phyloP scores from a whole-genome alignment of 2,888 invertebrate genomes.

The Amblyjoppa proteus region DNA sequence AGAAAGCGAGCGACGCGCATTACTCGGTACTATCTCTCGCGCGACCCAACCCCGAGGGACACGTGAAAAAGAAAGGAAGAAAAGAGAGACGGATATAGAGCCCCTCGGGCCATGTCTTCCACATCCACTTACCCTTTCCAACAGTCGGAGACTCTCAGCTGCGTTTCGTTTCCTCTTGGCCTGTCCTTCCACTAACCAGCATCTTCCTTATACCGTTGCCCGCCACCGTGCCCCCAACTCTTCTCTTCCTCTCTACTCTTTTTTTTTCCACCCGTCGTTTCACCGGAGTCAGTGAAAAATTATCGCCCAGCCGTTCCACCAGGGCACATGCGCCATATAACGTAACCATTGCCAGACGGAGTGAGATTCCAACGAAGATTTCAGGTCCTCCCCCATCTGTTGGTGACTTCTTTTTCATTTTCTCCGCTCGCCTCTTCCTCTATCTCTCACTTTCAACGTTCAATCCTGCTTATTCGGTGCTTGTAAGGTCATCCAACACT shows the following conservation, averaged over 20 bases:
- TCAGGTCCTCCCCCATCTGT: conserved; percentile 27
- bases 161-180: conserved; percentile 46
- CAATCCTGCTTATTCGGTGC: conserved; percentile 14
- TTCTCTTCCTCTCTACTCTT: conserved; percentile 14
- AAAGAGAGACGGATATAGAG: conserved; percentile 17
- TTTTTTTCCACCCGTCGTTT: conserved; percentile 19
- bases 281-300: conserved; percentile 70
- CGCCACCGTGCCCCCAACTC: conserved; percentile 26
- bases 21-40: conserved; percentile 70
- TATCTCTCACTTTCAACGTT: not conserved
- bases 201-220: conserved; percentile 46
- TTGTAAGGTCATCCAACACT: not conserved
- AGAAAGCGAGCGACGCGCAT: conserved; percentile 69
- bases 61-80: conserved; percentile 19
- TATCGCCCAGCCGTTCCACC: conserved; percentile 62
- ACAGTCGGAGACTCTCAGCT: conserved; percentile 50
- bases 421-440: not conserved
- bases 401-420: conserved; percentile 5
- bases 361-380: conserved; percentile 43
- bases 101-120: conserved; percentile 63
- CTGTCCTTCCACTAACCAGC: conserved; percentile 51
- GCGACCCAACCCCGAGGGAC: conserved; percentile 47
- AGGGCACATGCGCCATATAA: conserved; percentile 34
- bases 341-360: not conserved
- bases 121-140: conserved; percentile 68